Base-by-base conservation (phyloP, 2,888 invertebrate species). In the Caenorhabditis imperialis region DNA sequence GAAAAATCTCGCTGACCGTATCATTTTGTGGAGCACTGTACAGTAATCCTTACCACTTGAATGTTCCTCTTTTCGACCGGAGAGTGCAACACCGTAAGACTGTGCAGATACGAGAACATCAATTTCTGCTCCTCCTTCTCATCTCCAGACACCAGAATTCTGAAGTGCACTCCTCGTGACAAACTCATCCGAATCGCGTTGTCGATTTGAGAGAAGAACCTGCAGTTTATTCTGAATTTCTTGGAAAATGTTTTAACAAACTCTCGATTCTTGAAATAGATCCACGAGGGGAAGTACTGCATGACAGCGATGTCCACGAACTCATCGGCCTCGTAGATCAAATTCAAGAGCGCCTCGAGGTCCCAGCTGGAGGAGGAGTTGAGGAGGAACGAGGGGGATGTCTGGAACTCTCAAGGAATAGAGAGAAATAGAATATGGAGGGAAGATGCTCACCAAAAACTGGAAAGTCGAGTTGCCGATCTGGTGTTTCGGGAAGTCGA, bases 251-350 rank as follows among this genome's bases (percentile, higher is more conserved):
- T 16, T 23, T 6, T 2, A 2, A 25, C 57, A 7, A 12, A 74
- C 74, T 75, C 75, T 57, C 58, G 53, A 42, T 75, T 63, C 27
- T 75, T 75, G 57, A 69, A 75, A 44, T 75, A 75, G 40, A 75
- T 75, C 75, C 75, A 75, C 3, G 69, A 62, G 25, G 75, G 75
- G 38, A 69, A 75, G 45, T 75, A 75, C 18, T 75, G 75, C 75
- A 75, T 75, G 35, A 75, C 75, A n/a, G 69, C 51, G 18, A 75
- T 63, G 30, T 75, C 75, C 12, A 75, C 58, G 18, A 40, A 63
- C 0, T 62, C 53, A 14, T 69, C 51, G 1, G 75, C 75, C 25
- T 75, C 69, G 33, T 75, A 75, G 22, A 75, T 75, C 25, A 75
- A 14, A 54, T 75, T 75, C 22, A 75, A 22, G 20, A 75, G 63